phyloP scores from a whole-genome alignment of 2,888 invertebrate genomes.

The Palloptera scutellata region DNA sequence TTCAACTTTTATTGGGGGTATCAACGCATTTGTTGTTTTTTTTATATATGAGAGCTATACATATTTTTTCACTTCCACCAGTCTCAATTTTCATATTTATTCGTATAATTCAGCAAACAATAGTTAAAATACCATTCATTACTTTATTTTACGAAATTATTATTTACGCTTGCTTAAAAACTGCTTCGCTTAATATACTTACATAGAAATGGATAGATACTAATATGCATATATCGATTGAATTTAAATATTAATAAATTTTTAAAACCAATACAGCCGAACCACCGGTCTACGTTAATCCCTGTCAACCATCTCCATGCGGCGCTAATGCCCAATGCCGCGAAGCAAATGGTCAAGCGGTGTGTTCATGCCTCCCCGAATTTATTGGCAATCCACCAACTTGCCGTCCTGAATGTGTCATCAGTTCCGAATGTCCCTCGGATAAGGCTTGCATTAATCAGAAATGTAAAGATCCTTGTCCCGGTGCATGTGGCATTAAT shows the following conservation, averaged over 20 bases:
- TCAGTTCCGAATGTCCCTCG: conserved; percentile 79
- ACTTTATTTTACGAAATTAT: too few relatives aligned
- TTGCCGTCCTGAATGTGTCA: conserved; percentile 82
- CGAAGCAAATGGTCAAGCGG: conserved; percentile 72
- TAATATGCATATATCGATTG: conserved; percentile 24
- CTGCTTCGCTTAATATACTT: background rate
- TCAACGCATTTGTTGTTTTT: background rate
- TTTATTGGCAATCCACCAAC: conserved; percentile 81
- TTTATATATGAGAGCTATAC: too few relatives aligned
- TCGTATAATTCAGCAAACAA: too few relatives aligned
- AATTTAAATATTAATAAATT: background rate
- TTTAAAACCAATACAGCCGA: conserved; percentile 40
- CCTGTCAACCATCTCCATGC: conserved; percentile 80
- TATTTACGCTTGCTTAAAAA: background rate
- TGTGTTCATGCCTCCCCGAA: conserved; percentile 76
- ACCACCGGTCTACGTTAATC: conserved; percentile 63
- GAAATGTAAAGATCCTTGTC: conserved; percentile 82
- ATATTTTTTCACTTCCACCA: too few relatives aligned
- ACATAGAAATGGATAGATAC: background rate
- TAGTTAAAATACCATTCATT: too few relatives aligned
- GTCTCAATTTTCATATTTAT: too few relatives aligned
- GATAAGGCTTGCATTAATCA: conserved; percentile 79
- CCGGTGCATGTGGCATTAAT: conserved; percentile 79
- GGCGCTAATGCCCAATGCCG: conserved; percentile 80
- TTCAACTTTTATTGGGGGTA: background rate